Base-by-base conservation (phyloP, 2,113 vertebrate species). In the Percopsis transmontana region DNA sequence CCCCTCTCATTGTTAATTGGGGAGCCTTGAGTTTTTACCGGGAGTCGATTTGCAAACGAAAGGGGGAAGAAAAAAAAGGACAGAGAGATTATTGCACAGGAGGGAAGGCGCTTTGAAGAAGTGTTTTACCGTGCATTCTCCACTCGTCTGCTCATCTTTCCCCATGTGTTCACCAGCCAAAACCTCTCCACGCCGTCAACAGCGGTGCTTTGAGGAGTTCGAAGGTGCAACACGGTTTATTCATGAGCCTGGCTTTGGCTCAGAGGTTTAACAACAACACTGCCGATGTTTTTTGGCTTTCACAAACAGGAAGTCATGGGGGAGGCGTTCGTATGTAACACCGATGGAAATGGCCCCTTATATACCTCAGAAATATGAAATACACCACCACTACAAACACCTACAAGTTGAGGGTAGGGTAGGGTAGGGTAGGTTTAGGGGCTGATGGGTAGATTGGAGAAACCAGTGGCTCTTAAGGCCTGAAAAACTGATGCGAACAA, bases 41-140 rank as follows among this genome's bases (percentile, higher is more conserved):
- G 74, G 88, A 90, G 87, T 91, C 85, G 84, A 91, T 91, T 91
- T 92, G 90, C 90, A 92, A 91, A 86, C 85, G 87, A 92, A 91
- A 89, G 87, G 71, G 73, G 80, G 87, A 69, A 18, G 5, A 45
- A 33, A 58, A 23, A 14, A 23, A 83, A 72, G 76, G 76, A 79
- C 81, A 84, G 85, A 88, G 88, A 90, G 89, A 92, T 90, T 91
- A 91, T 84, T 86, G 81, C 85, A 86, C 85, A 89, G 88, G 88
- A 90, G 86, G 89, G 87, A 87, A 86, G 79, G 70, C 18, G 81
- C 89, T 91, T 91, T 91, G 89, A 91, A 90, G 87, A 83, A 89
- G 79, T 83, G 79, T 88, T 91, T 88, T 84, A 56, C 82, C 18
- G 76, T 74, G 68, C 77, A 82, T 81, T 76, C 75, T 81, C 65